These are phyloP conservation scores for Numenius arquata DNA, from an alignment of 2,113 vertebrate genomes.

Conservation along the genomic window DNA sequence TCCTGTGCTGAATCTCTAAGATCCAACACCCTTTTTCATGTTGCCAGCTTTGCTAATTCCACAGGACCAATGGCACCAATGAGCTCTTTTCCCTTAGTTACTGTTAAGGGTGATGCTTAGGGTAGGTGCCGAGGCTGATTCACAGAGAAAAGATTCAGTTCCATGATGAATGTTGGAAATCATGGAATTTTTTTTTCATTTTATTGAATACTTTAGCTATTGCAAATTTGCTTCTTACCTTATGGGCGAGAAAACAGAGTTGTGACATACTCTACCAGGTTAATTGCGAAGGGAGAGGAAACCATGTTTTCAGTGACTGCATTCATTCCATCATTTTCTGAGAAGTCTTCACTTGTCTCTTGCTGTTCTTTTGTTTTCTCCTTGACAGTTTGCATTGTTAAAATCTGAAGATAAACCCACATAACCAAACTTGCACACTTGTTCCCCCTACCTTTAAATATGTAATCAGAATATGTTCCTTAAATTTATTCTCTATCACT, in stretches of 20 bases:
- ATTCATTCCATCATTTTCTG: not conserved
- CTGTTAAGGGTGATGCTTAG: not conserved
- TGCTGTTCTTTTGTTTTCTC: not conserved
- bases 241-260: not conserved
- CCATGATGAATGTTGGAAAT: not conserved
- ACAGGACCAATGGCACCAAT: not conserved
- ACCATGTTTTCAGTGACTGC: not conserved
- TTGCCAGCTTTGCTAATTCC: not conserved
- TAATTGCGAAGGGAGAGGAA: not conserved
- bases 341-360: not conserved
- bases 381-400: not conserved
- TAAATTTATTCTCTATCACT: not conserved
- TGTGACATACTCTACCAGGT: not conserved
- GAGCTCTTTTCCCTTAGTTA: not conserved
- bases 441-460: not conserved
- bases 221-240: not conserved
- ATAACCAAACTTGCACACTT: not conserved
- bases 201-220: not conserved
- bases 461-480: not conserved
- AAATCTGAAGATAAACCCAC: not conserved
- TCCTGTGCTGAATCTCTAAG: not conserved
- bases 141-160: not conserved
- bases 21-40: not conserved
- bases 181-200: not conserved
- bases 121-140: not conserved